Evolutionary conservation across 2,113 vertebrate genomes (phyloP).

Genomic region (Rhinichthys klamathensis): DNA sequence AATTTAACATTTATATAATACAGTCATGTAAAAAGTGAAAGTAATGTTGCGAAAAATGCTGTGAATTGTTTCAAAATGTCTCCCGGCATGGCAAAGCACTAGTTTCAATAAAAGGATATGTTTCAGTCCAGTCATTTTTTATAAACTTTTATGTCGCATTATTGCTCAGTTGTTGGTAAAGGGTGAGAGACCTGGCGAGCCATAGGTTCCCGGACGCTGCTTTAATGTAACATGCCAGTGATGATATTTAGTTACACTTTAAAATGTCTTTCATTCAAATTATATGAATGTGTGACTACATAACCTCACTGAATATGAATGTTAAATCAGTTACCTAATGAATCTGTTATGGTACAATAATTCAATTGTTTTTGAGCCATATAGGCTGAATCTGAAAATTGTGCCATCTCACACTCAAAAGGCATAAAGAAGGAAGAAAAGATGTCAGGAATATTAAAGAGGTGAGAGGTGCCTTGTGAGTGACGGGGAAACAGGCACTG

Average conservation of each 20-base stretch:
- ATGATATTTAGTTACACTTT: not conserved
- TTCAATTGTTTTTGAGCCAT: not conserved
- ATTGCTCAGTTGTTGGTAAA: no score
- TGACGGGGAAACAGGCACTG: slow-evolving; percentile 75
- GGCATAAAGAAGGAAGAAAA: not conserved
- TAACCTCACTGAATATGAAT: not conserved
- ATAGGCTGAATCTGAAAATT: slow-evolving; percentile 3
- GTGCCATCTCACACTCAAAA: slow-evolving; percentile 23
- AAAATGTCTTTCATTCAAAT: not conserved
- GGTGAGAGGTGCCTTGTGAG: slow-evolving; percentile 68
- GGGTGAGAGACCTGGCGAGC: no score
- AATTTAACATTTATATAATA: not conserved
- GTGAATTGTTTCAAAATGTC: no score
- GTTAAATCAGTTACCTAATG: not conserved
- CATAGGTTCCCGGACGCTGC: no score
- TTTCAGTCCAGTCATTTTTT: no score
- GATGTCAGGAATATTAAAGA: slow-evolving; percentile 78
- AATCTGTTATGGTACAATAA: not conserved
- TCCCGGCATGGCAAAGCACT: no score
- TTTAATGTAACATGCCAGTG: no score
- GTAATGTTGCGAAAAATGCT: no score
- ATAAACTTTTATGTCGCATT: no score
- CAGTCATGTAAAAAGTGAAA: no score
- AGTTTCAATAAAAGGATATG: no score
- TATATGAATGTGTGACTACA: not conserved